Evolutionary conservation across 2,113 vertebrate species (phyloP), one percentile per base, ranked within the genome.

Genomic region (Oophaga pumilio): DNA sequence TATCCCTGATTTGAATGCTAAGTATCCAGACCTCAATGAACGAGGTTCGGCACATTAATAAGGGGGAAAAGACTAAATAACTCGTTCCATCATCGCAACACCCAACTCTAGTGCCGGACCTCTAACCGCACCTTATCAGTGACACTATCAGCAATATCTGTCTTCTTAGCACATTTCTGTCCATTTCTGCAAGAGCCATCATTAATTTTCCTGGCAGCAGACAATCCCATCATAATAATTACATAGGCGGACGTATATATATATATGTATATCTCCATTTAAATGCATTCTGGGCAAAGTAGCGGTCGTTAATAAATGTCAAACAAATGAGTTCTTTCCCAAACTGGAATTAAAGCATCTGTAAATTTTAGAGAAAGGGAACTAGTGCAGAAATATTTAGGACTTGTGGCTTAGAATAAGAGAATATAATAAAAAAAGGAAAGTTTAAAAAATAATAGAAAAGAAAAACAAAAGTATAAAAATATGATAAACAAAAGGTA

Each of bases 1-100:
- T 79, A 62, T 85, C 74, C 43, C n/a, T 50, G 57, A 86, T 86
- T 18, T 86, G 60, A 64, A 76, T 79, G 74, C 18, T 66, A 76
- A 87, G 79, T 82, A 15, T 87, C 26, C 79, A 73, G 49, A 49
- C 10, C n/a, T 5, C 26, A 24, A 56, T 11, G 20, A 12, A 60
- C 22, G 62, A 22, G 10, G 26, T 12, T 28, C 59, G 50, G 26
- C 76, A 81, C 28, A 22, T 82, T 82, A 87, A 64, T 83, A 82
- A 64, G 57, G 60, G 69, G 22, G 13, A 43, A 43, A 69, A 83
- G 84, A 76, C 22, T 15, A 76, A 79, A 73, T 69, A 69, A 56
- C 26, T 62, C 2, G 6, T 17, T 13, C n/a, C 43, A 22, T 64
- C 57, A 43, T 69, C 26, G 64, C n/a, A n/a, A 74, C 68, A 22